Evolutionary conservation across 2,888 invertebrate species (phyloP).

Genomic region (Meiosimyza platycephala): DNA sequence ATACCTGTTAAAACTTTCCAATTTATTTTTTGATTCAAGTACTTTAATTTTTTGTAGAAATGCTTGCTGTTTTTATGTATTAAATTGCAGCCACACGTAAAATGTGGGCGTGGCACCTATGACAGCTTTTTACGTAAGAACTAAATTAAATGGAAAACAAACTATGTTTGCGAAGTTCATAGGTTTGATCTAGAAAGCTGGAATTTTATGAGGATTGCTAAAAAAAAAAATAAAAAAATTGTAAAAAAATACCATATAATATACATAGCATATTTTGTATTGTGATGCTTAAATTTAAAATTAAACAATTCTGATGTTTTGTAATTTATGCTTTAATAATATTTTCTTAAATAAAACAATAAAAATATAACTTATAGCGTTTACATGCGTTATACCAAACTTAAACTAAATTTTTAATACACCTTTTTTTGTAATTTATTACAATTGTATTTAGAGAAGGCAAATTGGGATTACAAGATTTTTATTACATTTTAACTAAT

Average conservation of each 20-base stretch:
- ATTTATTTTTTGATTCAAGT: background rate
- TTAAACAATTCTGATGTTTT: background rate
- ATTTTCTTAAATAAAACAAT: slow-evolving; percentile 32
- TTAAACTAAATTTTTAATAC: background rate
- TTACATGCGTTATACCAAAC: background rate
- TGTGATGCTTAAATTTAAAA: background rate
- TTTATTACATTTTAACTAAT: too few species aligned
- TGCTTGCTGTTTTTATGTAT: background rate
- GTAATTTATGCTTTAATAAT: slow-evolving; percentile 10
- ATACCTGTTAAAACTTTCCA: slow-evolving; percentile 1
- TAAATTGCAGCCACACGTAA: too few species aligned
- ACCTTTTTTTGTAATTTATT: background rate
- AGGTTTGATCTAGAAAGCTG: too few species aligned
- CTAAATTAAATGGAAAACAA: background rate
- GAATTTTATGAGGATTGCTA: background rate
- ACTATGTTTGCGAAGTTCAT: too few species aligned
- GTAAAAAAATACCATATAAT: background rate
- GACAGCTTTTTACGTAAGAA: too few species aligned
- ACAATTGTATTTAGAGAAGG: background rate
- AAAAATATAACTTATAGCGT: background rate
- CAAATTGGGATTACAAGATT: background rate
- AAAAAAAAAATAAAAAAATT: background rate
- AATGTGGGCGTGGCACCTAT: too few species aligned
- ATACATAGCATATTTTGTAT: too few species aligned
- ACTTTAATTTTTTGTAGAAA: background rate